Evolutionary conservation across 2,797 vertebrate genomes (phyloP), one percentile per base, ranked within the genome.

Genomic region (Mallotus villosus): DNA sequence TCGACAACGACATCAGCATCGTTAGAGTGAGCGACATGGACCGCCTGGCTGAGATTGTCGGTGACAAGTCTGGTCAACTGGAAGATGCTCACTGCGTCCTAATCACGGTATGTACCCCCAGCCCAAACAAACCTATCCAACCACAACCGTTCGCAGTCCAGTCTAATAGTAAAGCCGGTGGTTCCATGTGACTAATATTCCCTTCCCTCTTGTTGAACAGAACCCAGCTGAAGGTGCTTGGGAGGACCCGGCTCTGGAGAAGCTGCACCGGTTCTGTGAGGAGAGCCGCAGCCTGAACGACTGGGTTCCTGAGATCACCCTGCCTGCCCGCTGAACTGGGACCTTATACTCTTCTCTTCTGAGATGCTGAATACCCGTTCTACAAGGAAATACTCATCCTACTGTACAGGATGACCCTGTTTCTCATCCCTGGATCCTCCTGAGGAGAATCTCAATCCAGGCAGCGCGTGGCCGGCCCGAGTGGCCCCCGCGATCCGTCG

Each of bases 81-180:
- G 93, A 95, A 34, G 97, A 99, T 62, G 88, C 96, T 0, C 96
- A 98, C 84, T 99, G 97, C 85, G 93, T 97, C 84, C 95, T 99
- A 72, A 95, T 99, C 85, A 97, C 94, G 93, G 97, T 97, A 90
- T 68, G 96, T 88, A 49, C 17, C 65, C 65, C 32, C 53, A 64
- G 32, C 41, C 22, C 19, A 17, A 1, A 49, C 29, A 5, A 63
- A 16, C 24, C 29, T 34, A 63, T 58, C n/a, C 8, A 68, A 21
- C 9, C 51, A 32, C 29, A 9, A 8, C 1, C 19, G 12, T 57
- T 34, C 19, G 32, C 27, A 16, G n/a, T 21, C n/a, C 2, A 3
- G 17, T 41, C 25, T 3, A 4, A 61, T 19, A 49, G 32, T 55
- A 32, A 58, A 32, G 22, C 16, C 4, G 2, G 4, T 19, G 17